Evolutionary conservation across 2,888 invertebrate genomes (phyloP), one percentile per base, ranked within the genome.

Genomic region (Nowickia ferox): DNA sequence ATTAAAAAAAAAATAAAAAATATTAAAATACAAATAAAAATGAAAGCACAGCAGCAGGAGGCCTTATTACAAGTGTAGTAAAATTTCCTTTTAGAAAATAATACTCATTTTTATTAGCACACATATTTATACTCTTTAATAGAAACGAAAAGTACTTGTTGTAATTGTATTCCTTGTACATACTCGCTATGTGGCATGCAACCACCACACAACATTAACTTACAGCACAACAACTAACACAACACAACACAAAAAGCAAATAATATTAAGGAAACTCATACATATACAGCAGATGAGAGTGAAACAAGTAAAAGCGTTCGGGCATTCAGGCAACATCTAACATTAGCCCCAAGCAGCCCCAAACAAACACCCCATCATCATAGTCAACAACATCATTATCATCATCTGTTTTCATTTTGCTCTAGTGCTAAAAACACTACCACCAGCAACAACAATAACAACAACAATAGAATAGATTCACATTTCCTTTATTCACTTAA

Each of bases 131-230:
- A 48, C 59, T 77, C 48, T 15, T 17, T 6, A 30, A 69, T 59
- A 22, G 61, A 61, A 79, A 61, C 71, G 61, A 71, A 79, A 63
- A 71, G 78, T 79, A 55, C 78, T 79, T 79, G 69, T 53, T 38
- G 61, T 79, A 63, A 78, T 44, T 63, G 59, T 68, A 68, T 10
- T 46, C 15, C 40, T 59, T 53, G 59, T 30, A 30, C n/a, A 0
- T 4, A 19, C 57, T 59, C 66, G n/a, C 72, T 40, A 68, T 68
- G 48, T 48, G 68, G 66, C 76, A 38, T 48, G 65, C 76, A 77
- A 68, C 57, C 68, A 77, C n/a, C 66, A 59, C 19, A 57, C 75
- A 30, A 55, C 48, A 44, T 59, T 65, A 30, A 55, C 48, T 57
- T 22, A 40, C 57, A 57, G 46, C n/a, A 59, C 46, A 8, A 53